Evolutionary conservation across 92 coral and sea anemone species (phyloP).

Genomic region (Galaxea fascicularis): DNA sequence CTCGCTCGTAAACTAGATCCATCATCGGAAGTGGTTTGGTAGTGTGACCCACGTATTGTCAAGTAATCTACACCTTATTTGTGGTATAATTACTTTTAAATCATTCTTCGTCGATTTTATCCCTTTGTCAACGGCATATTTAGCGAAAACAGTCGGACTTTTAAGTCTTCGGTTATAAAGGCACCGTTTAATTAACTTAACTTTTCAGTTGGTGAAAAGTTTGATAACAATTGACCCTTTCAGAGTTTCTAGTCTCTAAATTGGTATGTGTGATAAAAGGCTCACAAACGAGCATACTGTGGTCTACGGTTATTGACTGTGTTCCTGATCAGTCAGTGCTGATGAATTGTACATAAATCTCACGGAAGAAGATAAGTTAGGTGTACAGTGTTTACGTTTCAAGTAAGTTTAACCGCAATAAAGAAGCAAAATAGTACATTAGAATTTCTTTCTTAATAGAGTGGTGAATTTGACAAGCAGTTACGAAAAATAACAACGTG

Average conservation of each 20-base stretch:
- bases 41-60: constrained; percentile 14
- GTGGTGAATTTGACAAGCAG: constrained; percentile 12
- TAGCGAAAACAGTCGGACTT: neutral
- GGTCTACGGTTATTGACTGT: neutral
- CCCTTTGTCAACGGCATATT: constrained; percentile 33
- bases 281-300: neutral
- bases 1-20: neutral
- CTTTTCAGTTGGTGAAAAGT: neutral
- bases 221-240: constrained; percentile 11
- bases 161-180: neutral
- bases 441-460: neutral
- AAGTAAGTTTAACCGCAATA: neutral
- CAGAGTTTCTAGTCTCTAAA: neutral
- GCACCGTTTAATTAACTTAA: constrained; percentile 1
- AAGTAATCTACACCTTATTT: constrained; percentile 26
- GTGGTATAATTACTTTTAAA: constrained; percentile 37
- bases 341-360: neutral
- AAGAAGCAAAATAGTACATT: neutral
- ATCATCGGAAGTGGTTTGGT: constrained; percentile 36
- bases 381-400: neutral
- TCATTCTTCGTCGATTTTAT: constrained; percentile 9
- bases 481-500: constrained; percentile 34
- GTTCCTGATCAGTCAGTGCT: neutral
- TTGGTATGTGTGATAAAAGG: neutral
- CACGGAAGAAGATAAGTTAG: neutral